Evolutionary conservation across 2,888 invertebrate species (phyloP), one percentile per base, ranked within the genome.

Genomic region (Hyles lineata): DNA sequence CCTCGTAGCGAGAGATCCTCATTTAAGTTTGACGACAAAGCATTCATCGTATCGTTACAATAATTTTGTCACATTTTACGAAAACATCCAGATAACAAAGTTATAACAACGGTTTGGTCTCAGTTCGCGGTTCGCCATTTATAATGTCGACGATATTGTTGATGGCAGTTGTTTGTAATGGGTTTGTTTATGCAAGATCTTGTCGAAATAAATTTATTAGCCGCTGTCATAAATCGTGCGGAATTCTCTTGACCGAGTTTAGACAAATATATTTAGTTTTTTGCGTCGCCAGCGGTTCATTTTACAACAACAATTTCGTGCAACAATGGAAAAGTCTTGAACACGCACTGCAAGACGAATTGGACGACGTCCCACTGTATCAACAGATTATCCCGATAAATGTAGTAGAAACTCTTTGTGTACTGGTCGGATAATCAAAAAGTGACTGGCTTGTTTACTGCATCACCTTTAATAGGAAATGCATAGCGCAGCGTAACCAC

Each of bases 21-120:
- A 21, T 63, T 63, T 43, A 80, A 80, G 74, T 81, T 80, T 80
- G 80, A 83, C 79, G 79, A 80, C 74, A 70, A 73, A 70, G 76
- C 80, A 78, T 77, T 77, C 50, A 62, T 61, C 50, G 71, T 60
- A 71, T 62, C 61, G 61, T 52, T 71, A 59, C 61, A 71, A 70
- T 55, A 63, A 63, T 63, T 63, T 63, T 76, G 78, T 75, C 77
- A 77, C 76, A 75, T 74, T 74, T 75, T 77, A 78, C 77, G 75
- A 79, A 78, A 79, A 79, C 58, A 58, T 55, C 58, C 72, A 71
- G 77, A 78, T 76, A 76, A 74, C 76, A 76, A 76, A 76, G 76
- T 76, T 76, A 62, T 67, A 73, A 74, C 72, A 50, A 69, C 72
- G 52, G 58, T 72, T 72, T 67, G 35, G 63, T 55, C 58, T 72